Evolutionary conservation across 2,797 vertebrate genomes (phyloP).

Genomic region (Petrocephalus sullivani): DNA sequence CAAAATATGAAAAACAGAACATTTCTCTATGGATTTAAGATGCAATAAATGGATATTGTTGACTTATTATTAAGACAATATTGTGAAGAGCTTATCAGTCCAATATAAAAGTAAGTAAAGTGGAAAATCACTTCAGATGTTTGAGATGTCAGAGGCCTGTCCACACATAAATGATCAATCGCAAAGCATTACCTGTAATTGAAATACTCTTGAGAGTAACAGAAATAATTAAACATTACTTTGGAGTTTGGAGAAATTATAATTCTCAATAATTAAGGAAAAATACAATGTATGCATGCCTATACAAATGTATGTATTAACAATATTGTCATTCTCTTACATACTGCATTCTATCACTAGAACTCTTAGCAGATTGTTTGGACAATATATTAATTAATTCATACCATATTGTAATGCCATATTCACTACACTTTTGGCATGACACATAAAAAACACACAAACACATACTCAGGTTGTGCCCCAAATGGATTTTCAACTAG

Average conservation of each 20-base stretch:
- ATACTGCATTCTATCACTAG: neutral
- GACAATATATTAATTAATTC: slow-evolving; percentile 62
- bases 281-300: neutral
- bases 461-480: slow-evolving; percentile 72
- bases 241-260: neutral
- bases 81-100: neutral
- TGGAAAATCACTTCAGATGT: neutral
- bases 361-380: slow-evolving; percentile 43
- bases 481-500: slow-evolving; percentile 98
- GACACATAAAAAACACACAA: slow-evolving; percentile 49
- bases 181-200: neutral
- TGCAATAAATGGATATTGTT: neutral
- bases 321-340: neutral
- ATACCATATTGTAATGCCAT: slow-evolving; percentile 56
- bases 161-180: neutral
- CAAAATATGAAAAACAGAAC: neutral
- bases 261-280: neutral
- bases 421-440: slow-evolving; percentile 79
- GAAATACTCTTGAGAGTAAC: neutral
- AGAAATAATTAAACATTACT: neutral
- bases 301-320: neutral
- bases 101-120: neutral
- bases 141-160: neutral
- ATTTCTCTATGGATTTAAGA: neutral
- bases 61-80: neutral